These are phyloP conservation scores for Cantharis nigra DNA, from an alignment of 2,888 invertebrate species.

Conservation along the genomic window DNA sequence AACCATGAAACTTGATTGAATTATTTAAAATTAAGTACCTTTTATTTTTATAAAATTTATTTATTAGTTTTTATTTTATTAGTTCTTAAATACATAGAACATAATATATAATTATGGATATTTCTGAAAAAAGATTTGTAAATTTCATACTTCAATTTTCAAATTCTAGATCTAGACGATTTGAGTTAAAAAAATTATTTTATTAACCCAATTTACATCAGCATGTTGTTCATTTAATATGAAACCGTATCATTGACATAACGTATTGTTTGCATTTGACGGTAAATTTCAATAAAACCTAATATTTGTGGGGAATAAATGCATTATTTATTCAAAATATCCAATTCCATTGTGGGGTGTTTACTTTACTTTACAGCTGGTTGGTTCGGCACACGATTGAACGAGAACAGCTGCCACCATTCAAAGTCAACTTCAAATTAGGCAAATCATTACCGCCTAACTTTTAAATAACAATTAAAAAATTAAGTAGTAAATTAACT, in stretches of 20 bases:
- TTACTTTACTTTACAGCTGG: slow-evolving; percentile 2
- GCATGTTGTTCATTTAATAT: neutral
- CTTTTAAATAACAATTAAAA: neutral
- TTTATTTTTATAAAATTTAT: too few relatives aligned
- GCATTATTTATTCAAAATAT: slow-evolving; percentile 1
- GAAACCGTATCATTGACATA: neutral
- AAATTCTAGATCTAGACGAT: neutral
- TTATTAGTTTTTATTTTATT: too few relatives aligned
- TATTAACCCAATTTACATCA: neutral
- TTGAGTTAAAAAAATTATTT: neutral
- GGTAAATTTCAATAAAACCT: neutral
- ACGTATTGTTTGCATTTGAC: neutral
- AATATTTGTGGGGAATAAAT: slow-evolving; percentile 1
- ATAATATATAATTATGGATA: too few relatives aligned
- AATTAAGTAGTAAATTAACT: neutral
- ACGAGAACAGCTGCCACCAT: neutral
- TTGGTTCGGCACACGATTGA: neutral
- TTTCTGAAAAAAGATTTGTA: too few relatives aligned
- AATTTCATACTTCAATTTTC: neutral
- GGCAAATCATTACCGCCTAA: neutral
- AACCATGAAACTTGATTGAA: too few relatives aligned
- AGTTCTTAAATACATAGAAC: too few relatives aligned
- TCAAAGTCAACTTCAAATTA: neutral
- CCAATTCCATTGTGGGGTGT: neutral
- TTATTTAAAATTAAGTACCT: too few relatives aligned